Base-by-base conservation (phyloP, 2,797 vertebrate species). In the Pipistrellus kuhlii region DNA sequence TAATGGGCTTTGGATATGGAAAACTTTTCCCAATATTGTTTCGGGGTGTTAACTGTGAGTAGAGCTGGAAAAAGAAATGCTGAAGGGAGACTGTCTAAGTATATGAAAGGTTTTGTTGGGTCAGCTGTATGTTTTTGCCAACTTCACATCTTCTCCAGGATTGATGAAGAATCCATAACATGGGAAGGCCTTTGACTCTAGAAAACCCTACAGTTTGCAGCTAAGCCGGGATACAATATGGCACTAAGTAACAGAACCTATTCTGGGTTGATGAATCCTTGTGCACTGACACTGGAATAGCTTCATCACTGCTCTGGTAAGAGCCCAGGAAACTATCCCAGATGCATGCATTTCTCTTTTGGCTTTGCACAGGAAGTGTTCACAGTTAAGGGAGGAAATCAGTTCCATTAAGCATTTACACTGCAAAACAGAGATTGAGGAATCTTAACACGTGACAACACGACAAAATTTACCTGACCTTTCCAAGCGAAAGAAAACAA, bases 401-500 rank as follows among this genome's bases (percentile, higher is more conserved):
- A 90, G 80, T 95, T 90, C 53, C 88, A 93, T 93, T 97, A 94
- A 97, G 95, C 92, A 84, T 96, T 96, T 96, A 84, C 85, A 73
- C 93, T 87, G 88, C 90, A 97, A 96, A 98, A 97, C 95, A 98
- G 98, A 98, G 97, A 98, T 93, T 98, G 97, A 97, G 86, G 97
- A 98, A 98, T 98, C 97, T 98, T 96, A 98, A 90, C 96, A 97
- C 95, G 97, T 97, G 98, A 98, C 96, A 96, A 98, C 97, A 96
- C 97, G 98, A 97, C 98, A 98, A 97, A 98, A 98, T 98, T 98
- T 98, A 98, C 98, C 98, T 98, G 98, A 98, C 98, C 98, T 98
- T 97, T 98, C 97, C 97, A 98, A 98, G 98, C 98, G 98, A 98
- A 98, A 97, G 97, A 98, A 98, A 98, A 98, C 98, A 98, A 98